These are phyloP conservation scores for Hydractinia echinata DNA, from an alignment of 30 jellyfish, hydroid and myxozoan genomes.

Conservation along the genomic window DNA sequence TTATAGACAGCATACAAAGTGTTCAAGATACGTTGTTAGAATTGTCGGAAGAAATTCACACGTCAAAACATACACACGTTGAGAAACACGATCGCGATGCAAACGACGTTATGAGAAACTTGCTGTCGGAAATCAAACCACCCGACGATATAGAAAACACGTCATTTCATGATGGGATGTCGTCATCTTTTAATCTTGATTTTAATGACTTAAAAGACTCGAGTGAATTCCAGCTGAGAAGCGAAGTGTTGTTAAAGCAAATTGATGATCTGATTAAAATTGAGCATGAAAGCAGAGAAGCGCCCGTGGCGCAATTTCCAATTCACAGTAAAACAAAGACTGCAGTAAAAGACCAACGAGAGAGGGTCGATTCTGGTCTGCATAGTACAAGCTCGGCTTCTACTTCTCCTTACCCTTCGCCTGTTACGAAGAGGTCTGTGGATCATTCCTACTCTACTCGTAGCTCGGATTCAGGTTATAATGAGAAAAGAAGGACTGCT, in stretches of 20 bases:
- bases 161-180: conserved; percentile 17
- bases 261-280: background rate
- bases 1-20: conserved; percentile 41
- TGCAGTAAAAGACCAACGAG: background rate
- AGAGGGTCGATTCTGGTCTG: conserved; percentile 35
- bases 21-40: conserved; percentile 81
- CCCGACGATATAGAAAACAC: conserved; percentile 43
- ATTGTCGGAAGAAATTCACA: conserved; percentile 59
- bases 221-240: conserved; percentile 15
- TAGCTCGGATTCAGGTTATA: conserved; percentile 27
- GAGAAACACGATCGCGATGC: conserved; percentile 49
- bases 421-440: conserved; percentile 46
- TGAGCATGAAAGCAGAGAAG: background rate
- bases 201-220: background rate
- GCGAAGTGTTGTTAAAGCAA: conserved; percentile 14
- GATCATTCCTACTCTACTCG: conserved; percentile 42
- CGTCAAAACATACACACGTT: background rate
- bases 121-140: conserved; percentile 72
- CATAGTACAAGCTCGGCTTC: conserved; percentile 30
- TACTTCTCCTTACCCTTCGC: conserved; percentile 35
- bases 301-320: no score
- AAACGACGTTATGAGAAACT: conserved; percentile 53
- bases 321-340: background rate
- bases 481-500: conserved; percentile 22
- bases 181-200: background rate